Conservation (phyloP, 1,140 invertebrate genomes). For the Pomacea maculata region DNA sequence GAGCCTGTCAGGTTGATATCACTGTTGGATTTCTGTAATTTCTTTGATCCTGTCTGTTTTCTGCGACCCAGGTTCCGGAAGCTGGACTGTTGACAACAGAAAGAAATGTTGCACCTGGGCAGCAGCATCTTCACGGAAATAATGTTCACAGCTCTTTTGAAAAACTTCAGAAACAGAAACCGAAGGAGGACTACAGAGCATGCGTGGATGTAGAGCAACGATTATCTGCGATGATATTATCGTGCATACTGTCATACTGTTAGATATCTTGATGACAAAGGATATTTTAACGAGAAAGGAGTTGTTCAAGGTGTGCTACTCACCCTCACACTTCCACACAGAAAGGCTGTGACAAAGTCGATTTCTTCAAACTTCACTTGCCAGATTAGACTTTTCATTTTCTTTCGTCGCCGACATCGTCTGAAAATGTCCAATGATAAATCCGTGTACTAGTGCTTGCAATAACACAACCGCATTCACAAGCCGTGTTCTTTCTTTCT, state of each 20-base stretch:
- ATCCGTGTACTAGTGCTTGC: background rate
- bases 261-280: too few relatives aligned
- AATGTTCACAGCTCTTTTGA: too few relatives aligned
- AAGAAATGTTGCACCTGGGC: too few relatives aligned
- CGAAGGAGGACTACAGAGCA: too few relatives aligned
- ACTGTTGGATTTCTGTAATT: constrained; percentile 21
- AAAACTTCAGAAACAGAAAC: too few relatives aligned
- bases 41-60: constrained; percentile 30
- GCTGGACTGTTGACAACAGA: constrained; percentile 40
- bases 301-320: background rate
- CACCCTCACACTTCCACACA: constrained; percentile 52
- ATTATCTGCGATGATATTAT: too few relatives aligned
- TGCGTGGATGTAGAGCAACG: too few relatives aligned
- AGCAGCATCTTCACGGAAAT: too few relatives aligned
- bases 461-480: too few relatives aligned
- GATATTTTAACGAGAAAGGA: too few relatives aligned
- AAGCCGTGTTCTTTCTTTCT: too few relatives aligned
- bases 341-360: constrained; percentile 54
- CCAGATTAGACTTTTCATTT: constrained; percentile 55
- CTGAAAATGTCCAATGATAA: constrained; percentile 33
- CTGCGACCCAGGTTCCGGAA: constrained; percentile 44
- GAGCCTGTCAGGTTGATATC: constrained; percentile 1
- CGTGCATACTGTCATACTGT: too few relatives aligned
- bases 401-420: constrained; percentile 47
- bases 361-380: constrained; percentile 57